Base-by-base conservation (phyloP, 1,140 invertebrate genomes). In the Zaprionus kolodkinae region DNA sequence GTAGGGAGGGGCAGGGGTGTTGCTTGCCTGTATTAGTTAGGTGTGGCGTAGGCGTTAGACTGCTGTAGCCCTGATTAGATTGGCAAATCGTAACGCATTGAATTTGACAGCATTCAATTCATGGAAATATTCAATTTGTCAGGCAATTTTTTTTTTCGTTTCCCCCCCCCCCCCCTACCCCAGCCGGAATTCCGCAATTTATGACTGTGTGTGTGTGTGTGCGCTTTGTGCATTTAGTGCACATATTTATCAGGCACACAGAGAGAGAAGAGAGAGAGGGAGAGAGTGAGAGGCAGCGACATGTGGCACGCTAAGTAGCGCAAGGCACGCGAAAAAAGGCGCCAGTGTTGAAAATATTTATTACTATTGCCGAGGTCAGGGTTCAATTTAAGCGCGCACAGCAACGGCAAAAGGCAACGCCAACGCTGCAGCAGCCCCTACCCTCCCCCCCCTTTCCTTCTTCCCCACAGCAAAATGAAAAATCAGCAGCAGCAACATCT, bases 121-220 rank as follows among this genome's bases (percentile, higher is more conserved):
- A 74, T 69, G 66, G 67, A 74, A 74, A 74, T 74, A 70, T 74
- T 74, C 72, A 70, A 74, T 74, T 74, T 74, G 66, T 65, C 50
- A 38, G 50, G 57, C 50, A 48, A 1, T 21, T 21, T 21, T 21
- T 21, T 21, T 21, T 21, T 21, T 21, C 21, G n/a, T n/a, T n/a
- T n/a, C n/a, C n/a, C n/a, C n/a, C n/a, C n/a, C n/a, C n/a, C n/a
- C n/a, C n/a, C n/a, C n/a, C n/a, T n/a, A n/a, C n/a, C n/a, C 43
- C 69, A 52, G 63, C 70, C 66, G 66, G 52, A 70, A 70, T 74
- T 74, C 59, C 40, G 40, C 43, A 61, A 60, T 69, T 61, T 61
- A 61, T 69, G 30, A 5, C 1, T 25, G 56, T 13, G 15, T 59
- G 30, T 7, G 15, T 43, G 38, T 57, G 64, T 40, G 30, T 59